Evolutionary conservation across 1,140 invertebrate genomes (phyloP), one percentile per base, ranked within the genome.

Genomic region (Listronotus oregonensis): DNA sequence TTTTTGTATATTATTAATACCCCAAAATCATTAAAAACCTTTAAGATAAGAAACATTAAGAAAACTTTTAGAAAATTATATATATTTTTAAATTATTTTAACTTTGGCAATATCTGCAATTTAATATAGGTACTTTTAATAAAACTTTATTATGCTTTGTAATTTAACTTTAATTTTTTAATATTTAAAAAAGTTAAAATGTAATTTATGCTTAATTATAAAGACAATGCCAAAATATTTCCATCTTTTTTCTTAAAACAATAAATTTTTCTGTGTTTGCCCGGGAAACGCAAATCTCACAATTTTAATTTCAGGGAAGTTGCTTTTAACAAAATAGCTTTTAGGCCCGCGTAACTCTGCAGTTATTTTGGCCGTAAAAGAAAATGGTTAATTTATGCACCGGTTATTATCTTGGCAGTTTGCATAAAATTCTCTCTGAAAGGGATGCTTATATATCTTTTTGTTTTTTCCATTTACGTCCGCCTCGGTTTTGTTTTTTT

Each of bases 311-410:
- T 65, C 63, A 46, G 52, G 62, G 63, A 44, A 57, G 54, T 58
- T 58, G 63, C 63, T 65, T 65, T 65, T 65, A 65, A 58, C 63
- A 65, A 65, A 65, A 65, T 65, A 65, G 63, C 63, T 65, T 56
- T 65, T 65, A 65, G 63, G 63, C 63, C 44, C 32, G 54, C 63
- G 63, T 65, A 65, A 65, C 63, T 65, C 55, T 57, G 54, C 63
- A 58, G 54, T 65, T 65, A 65, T 65, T 65, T 65, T 65, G 47
- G 46, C 63, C 54, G 63, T 65, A 65, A 65, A 65, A 65, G 55
- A 58, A 65, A 65, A 65, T 65, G 63, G 63, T 65, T 65, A 67
- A 67, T 67, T 67, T 67, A 64, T 67, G 66, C 66, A 66, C 66
- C 47, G 60, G 54, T 63, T 67, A 67, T 67, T 67, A 67, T 67